Evolutionary conservation across 2,888 invertebrate genomes (phyloP), one percentile per base, ranked within the genome.

Genomic region (Acanthosepion esculentum): DNA sequence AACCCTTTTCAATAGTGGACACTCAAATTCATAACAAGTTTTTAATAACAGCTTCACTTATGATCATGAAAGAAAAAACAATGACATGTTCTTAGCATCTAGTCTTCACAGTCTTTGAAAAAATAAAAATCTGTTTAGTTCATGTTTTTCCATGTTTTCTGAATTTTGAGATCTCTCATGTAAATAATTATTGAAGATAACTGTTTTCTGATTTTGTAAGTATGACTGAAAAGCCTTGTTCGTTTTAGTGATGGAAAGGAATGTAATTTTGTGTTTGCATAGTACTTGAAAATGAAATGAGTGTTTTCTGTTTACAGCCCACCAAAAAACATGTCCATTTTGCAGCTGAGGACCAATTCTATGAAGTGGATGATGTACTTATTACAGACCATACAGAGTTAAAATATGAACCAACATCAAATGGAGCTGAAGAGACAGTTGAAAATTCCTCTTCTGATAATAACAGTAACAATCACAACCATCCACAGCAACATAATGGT

Each of bases 261-360:
- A n/a, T 10, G 29, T 8, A 29, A 64, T 64, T 64, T 64, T 29
- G 7, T 10, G 12, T n/a, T 78, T n/a, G n/a, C n/a, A 12, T 33
- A 23, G 23, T 23, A 59, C 6, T 59, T 20, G 20, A 59, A 59
- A 55, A 20, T 23, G 50, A 50, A 50, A 50, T 50, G 50, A 12
- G 50, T 48, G 92, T 92, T 92, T 26, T 18, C 20, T 48, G 5
- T 50, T 50, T 18, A 29, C 93, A 93, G 93, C 20, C 93, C 50
- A 7, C 26, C 10, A 93, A 93, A 53, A 93, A 93, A 26, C 93
- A 93, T n/a, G 93, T 93, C 48, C 93, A 50, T 53, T 93, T 93
- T n/a, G 93, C 93, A 48, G 26, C 12, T 5, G 93, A 93, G 93
- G 53, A 93, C 29, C n/a, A 78, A 33, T 78, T 78, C n/a, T 78